Base-by-base conservation (phyloP, 2,888 invertebrate genomes). In the Malacosoma neustria region DNA sequence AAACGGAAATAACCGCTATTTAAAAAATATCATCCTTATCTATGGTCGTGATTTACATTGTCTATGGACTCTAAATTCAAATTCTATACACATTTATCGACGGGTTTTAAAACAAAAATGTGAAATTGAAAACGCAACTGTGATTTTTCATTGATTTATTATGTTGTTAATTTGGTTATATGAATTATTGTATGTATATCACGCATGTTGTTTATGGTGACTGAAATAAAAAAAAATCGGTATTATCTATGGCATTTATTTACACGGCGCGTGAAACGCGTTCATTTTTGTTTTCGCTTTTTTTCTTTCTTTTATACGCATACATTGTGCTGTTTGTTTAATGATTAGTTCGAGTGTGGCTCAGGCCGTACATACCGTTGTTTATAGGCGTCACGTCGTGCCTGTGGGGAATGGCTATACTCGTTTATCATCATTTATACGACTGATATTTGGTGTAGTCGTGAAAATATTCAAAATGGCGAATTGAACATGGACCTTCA, bases 311-410 rank as follows among this genome's bases (percentile, higher is more conserved):
- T 52, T 44, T 41, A 40, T 32, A 39, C 48, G 51, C 61, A 61
- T 66, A 69, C 69, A 58, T 72, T 75, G 73, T 74, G 69, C 60
- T 72, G 46, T 29, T 34, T 51, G 48, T 48, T 47, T 56, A 34
- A 58, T 57, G 69, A 22, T 68, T 70, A 89, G 90, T 89, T 87
- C 87, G 88, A 54, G 64, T 57, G 42, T 84, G 89, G 81, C 85
- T 89, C 75, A 84, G 87, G 70, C 87, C 87, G 63, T 89, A 90
- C 61, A 76, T 94, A 87, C 94, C 94, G 64, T 87, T 94, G 80
- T 91, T 94, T 89, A 91, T 95, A 87, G 95, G 95, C 80, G 91
- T 95, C 75, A 94, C 94, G 71, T 94, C 94, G 73, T 95, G 94
- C 88, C 88, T 95, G 81, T 94, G 94, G 93, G 95, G 94, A 74